These are phyloP conservation scores for Thaumatotibia leucotreta DNA, from an alignment of 1,140 invertebrate species.

Conservation along the genomic window DNA sequence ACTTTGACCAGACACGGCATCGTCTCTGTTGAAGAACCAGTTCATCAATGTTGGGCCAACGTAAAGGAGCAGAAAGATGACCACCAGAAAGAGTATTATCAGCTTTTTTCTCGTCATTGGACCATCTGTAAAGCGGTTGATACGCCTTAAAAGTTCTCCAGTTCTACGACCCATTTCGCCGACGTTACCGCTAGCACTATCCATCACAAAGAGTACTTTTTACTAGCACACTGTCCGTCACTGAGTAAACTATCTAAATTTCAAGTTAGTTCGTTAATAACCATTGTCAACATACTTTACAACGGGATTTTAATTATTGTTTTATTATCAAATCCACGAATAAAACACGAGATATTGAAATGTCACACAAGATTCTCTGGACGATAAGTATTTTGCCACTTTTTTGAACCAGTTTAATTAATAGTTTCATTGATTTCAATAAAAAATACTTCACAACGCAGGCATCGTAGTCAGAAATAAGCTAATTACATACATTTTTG, in stretches of 20 bases:
- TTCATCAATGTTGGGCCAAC: conserved; percentile 80
- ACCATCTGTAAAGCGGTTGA: conserved; percentile 79
- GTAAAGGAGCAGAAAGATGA: conserved; percentile 81
- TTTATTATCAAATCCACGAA: conserved; percentile 7
- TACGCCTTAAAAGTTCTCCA: conserved; percentile 69
- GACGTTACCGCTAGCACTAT: conserved; percentile 42
- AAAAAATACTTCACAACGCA: not conserved
- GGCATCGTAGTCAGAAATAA: too few relatives aligned
- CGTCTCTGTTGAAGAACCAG: conserved; percentile 77
- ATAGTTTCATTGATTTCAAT: not conserved
- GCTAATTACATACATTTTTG: too few relatives aligned
- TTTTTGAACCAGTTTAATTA: not conserved
- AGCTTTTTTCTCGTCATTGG: conserved; percentile 82
- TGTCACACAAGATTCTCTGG: not conserved
- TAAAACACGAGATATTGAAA: conserved; percentile 5
- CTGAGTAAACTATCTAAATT: not conserved
- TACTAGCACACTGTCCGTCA: not conserved
- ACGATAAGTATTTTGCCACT: not conserved
- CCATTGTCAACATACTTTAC: not conserved
- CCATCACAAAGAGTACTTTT: conserved; percentile 44
- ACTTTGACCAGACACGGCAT: conserved; percentile 75
- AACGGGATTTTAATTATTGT: not conserved
- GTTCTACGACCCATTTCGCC: conserved; percentile 60
- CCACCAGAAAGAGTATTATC: conserved; percentile 78
- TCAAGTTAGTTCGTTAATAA: conserved; percentile 9